These are phyloP conservation scores for Harpalus rubripes DNA, from an alignment of 2,888 invertebrate genomes.

Conservation along the genomic window DNA sequence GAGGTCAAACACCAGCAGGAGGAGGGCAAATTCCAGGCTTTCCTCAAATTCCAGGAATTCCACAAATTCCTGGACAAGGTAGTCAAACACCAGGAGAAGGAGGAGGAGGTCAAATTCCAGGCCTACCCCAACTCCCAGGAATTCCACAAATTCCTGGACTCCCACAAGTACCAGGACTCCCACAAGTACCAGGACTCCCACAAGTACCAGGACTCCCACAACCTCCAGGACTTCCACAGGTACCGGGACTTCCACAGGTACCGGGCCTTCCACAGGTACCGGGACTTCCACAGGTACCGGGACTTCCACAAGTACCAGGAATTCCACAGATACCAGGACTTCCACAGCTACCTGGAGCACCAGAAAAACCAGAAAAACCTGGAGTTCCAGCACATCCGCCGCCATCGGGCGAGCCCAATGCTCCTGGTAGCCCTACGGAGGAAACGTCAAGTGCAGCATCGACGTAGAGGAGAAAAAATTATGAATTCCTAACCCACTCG, in stretches of 20 bases:
- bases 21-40: neutral
- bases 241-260: conserved; percentile 15
- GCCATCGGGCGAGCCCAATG: neutral
- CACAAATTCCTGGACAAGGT: conserved; percentile 24
- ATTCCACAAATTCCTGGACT: conserved; percentile 28
- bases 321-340: neutral
- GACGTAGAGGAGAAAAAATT: neutral
- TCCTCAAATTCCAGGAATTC: conserved; percentile 8
- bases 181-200: conserved; percentile 5
- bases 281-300: neutral
- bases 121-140: neutral
- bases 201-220: neutral
- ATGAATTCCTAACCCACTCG: conserved; percentile 52
- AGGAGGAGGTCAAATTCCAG: no score
- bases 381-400: neutral
- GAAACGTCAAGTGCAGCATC: neutral
- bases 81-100: neutral
- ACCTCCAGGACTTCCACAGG: conserved; percentile 20
- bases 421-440: neutral
- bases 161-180: conserved; percentile 5
- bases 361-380: conserved; percentile 1
- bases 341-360: neutral
- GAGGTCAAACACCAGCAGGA: neutral
- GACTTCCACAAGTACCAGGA: neutral
- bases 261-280: conserved; percentile 25